Percentiles rank a stretch among this genome's conserved stretches.
These are phyloP conservation scores for Tenebrio molitor DNA, from an alignment of 1,140 invertebrate genomes.

Conservation along the genomic window DNA sequence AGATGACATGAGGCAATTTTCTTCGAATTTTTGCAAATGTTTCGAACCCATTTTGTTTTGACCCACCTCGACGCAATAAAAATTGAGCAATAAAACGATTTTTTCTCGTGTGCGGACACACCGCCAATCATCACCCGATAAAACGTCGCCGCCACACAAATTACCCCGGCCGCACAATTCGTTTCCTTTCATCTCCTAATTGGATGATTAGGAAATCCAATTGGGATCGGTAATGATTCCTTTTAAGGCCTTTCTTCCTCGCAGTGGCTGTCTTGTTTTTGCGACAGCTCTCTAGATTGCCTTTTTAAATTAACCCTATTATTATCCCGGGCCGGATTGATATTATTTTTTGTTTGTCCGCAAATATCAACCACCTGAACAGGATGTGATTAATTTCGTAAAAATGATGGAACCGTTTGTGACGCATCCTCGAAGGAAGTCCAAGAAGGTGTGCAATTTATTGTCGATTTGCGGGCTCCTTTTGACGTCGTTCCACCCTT, in stretches of 20 bases:
- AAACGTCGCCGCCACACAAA: no score
- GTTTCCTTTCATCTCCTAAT: conserved; percentile 1
- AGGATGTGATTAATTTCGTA: conserved; percentile 31
- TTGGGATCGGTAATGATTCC: neutral
- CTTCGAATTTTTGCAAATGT: no score
- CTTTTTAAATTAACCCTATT: conserved; percentile 29
- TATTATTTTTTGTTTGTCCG: conserved; percentile 6
- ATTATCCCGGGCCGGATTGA: conserved; percentile 2
- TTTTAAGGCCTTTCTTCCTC: neutral
- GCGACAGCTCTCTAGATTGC: neutral
- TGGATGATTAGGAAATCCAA: conserved; percentile 8
- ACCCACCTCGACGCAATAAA: no score
- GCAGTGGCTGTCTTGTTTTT: neutral
- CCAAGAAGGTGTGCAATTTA: conserved; percentile 37
- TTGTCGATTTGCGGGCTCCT: conserved; percentile 15
- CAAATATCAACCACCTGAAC: conserved; percentile 33
- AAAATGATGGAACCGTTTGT: conserved; percentile 19
- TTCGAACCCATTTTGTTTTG: no score
- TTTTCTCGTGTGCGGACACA: no score
- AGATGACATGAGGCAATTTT: no score
- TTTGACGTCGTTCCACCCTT: neutral
- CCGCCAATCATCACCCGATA: no score
- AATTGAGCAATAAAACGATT: no score
- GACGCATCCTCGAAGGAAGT: conserved; percentile 17
- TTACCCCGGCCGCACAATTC: no score